Conservation (phyloP, 2,113 vertebrate species). For the Marcusenius ussheri region DNA sequence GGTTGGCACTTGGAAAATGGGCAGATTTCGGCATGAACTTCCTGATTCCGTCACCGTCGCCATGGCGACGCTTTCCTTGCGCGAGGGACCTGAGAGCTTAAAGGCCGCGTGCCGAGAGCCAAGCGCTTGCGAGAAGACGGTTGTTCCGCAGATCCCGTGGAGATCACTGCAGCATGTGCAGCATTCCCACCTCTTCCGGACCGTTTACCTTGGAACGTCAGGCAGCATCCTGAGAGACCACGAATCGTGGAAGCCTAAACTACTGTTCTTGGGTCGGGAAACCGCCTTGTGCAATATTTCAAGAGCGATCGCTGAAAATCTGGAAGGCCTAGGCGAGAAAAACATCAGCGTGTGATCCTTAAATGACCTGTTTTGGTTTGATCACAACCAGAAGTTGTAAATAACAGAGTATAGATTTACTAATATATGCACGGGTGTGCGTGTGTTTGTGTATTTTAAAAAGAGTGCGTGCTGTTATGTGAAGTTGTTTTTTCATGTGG, state of each 20-base stretch:
- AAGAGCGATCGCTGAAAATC: conserved; percentile 21
- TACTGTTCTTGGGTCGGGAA: conserved; percentile 31
- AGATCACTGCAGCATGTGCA: conserved; percentile 28
- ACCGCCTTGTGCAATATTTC: conserved; percentile 30
- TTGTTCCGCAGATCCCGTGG: not conserved
- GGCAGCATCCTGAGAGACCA: conserved; percentile 16
- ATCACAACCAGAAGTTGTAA: conserved; percentile 2
- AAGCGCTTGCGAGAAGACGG: not conserved
- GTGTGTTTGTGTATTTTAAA: not conserved
- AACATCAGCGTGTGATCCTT: not conserved
- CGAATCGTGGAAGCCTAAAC: conserved; percentile 35
- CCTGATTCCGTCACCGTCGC: not conserved
- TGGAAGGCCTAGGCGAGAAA: conserved; percentile 30
- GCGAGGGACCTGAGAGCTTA: not conserved
- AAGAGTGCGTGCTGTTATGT: not conserved
- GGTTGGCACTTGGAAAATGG: not conserved
- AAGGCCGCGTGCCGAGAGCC: not conserved
- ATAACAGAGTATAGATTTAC: not conserved
- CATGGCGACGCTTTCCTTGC: not conserved
- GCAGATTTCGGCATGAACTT: not conserved
- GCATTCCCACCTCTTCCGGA: conserved; percentile 3
- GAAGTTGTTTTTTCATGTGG: conserved; percentile 1
- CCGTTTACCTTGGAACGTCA: conserved; percentile 17
- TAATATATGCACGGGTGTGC: not conserved
- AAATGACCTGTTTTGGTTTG: conserved; percentile 14